Conservation (phyloP, 2,888 invertebrate species). For the Rhabditophanes sp. region DNA sequence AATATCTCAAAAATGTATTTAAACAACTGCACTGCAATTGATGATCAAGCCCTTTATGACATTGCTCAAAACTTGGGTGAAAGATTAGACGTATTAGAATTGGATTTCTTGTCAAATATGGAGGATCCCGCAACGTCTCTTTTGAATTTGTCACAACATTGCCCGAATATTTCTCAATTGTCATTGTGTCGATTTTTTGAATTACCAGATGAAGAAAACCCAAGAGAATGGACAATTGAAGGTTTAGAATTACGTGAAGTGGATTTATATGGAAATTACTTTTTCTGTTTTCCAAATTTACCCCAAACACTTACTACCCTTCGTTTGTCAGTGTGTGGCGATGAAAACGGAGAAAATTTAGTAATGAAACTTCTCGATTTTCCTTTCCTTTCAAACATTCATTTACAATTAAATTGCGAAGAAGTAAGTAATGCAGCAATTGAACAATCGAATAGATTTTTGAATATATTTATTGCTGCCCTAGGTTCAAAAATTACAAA, state of each 20-base stretch:
- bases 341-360: slow-evolving; percentile 25
- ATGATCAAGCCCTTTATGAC: slow-evolving; percentile 39
- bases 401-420: slow-evolving; percentile 25
- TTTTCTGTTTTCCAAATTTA: slow-evolving; percentile 25
- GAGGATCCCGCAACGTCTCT: slow-evolving; percentile 30
- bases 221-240: slow-evolving; percentile 12
- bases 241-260: slow-evolving; percentile 23
- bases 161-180: slow-evolving; percentile 34
- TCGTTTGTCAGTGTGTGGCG: slow-evolving; percentile 35
- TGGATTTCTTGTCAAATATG: slow-evolving; percentile 37
- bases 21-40: slow-evolving; percentile 34
- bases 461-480: slow-evolving; percentile 21
- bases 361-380: slow-evolving; percentile 16
- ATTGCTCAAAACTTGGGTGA: slow-evolving; percentile 36
- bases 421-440: slow-evolving; percentile 31
- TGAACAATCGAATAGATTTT: slow-evolving; percentile 29
- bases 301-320: slow-evolving; percentile 29
- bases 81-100: slow-evolving; percentile 25
- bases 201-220: slow-evolving; percentile 12
- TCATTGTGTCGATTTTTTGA: slow-evolving; percentile 41
- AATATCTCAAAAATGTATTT: slow-evolving; percentile 29
- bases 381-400: slow-evolving; percentile 20
- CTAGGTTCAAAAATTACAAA: slow-evolving; percentile 30
- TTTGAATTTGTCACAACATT: slow-evolving; percentile 24
- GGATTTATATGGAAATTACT: slow-evolving; percentile 41